Conservation (phyloP, 2,888 invertebrate species). For the Diadegma fenestrale region DNA sequence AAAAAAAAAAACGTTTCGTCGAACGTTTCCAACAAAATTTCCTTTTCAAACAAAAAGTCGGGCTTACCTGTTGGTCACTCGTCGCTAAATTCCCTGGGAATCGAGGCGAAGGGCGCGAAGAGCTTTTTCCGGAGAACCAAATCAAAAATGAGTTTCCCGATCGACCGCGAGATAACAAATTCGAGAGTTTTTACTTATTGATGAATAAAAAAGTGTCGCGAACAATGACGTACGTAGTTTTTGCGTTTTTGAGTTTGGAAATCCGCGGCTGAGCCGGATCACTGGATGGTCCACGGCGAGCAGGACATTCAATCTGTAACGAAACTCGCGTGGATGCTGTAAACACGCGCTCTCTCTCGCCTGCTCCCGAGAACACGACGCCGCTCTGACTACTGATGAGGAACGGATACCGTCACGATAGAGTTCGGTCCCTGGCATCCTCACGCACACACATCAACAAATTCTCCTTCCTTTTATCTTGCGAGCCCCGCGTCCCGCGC, state of each 20-base stretch:
- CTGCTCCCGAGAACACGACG: slow-evolving; percentile 76
- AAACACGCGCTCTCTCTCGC: slow-evolving; percentile 35
- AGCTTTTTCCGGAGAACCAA: too few relatives aligned
- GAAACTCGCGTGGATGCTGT: slow-evolving; percentile 40
- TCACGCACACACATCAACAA: slow-evolving; percentile 65
- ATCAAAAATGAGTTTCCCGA: too few relatives aligned
- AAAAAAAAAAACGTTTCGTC: too few relatives aligned
- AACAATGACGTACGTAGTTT: too few relatives aligned
- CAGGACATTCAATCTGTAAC: slow-evolving; percentile 1
- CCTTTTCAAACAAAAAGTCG: too few relatives aligned
- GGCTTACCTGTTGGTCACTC: too few relatives aligned
- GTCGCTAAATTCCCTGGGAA: too few relatives aligned
- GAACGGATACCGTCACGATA: slow-evolving; percentile 76
- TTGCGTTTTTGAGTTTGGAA: background rate
- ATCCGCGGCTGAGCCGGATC: background rate
- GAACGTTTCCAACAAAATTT: too few relatives aligned
- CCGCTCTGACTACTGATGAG: slow-evolving; percentile 83
- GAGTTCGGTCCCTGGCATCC: slow-evolving; percentile 62
- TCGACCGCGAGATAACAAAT: too few relatives aligned
- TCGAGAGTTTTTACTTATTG: too few relatives aligned
- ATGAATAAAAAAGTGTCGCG: too few relatives aligned
- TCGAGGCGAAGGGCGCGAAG: too few relatives aligned
- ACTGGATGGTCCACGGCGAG: background rate
- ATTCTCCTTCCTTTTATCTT: slow-evolving; percentile 46
- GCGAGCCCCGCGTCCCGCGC: background rate